Base-by-base conservation (phyloP, 2,113 vertebrate genomes). In the Speoplatyrhinus poulsoni region DNA sequence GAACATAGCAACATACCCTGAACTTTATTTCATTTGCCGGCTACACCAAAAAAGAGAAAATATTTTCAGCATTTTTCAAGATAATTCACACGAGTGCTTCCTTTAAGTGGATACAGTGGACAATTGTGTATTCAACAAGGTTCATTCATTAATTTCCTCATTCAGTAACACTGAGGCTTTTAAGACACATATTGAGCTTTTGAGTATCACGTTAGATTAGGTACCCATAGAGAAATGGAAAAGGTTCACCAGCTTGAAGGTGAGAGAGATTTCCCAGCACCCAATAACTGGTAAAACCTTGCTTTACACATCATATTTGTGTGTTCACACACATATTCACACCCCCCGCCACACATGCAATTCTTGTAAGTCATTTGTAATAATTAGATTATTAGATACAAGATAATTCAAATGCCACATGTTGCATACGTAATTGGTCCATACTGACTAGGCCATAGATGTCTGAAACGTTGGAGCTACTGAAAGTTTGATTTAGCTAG, bases 91-190 rank as follows among this genome's bases (percentile, higher is more conserved):
- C 59, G 33, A 78, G 52, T 71, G 62, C 41, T 60, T 52, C 33
- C 60, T 63, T 61, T 70, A 72, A 79, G 60, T 67, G 62, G 69
- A 75, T 73, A 66, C 61, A 17, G 60, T 19, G 58, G 33, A 56
- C 50, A n/a, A 67, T 63, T 72, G 60, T 74, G 33, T 70, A 62
- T 80, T 79, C 53, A 57, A 46, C 67, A 11, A 26, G 50, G 54
- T 70, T 79, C 36, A 66, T 76, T 80, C 16, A 71, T 76, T 81
- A 48, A 3, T 13, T 41, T 7, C 11, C 59, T 62, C 15, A 66
- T 73, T 76, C 41, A 65, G 47, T 75, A n/a, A 65, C 67, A 72
- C 26, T 46, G 10, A 13, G 52, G 69, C 67, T 73, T 53, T 72
- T 61, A 71, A 54, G 46, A 48, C 47, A 61, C 36, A 56, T 33